Evolutionary conservation across 2,113 vertebrate species (phyloP).

Genomic region (Vombatus ursinus): DNA sequence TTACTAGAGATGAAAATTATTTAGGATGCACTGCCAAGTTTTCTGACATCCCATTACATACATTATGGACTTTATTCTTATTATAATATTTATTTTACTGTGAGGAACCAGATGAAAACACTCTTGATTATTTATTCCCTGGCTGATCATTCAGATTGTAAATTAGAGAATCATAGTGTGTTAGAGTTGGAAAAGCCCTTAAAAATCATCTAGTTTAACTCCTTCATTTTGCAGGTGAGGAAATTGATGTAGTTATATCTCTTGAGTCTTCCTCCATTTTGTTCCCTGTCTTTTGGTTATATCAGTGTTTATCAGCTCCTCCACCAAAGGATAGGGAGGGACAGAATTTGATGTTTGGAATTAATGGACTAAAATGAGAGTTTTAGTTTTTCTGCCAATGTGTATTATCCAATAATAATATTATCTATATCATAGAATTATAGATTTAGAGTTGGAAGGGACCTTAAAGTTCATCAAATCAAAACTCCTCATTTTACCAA

Average conservation of each 20-base stretch:
- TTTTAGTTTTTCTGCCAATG: not conserved
- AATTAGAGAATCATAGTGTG: not conserved
- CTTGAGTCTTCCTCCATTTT: not conserved
- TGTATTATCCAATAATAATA: not conserved
- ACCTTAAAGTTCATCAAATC: not conserved
- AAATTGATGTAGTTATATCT: not conserved
- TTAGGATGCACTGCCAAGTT: constrained; percentile 36
- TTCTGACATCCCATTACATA: not conserved
- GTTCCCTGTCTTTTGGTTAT: not conserved
- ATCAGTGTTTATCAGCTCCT: constrained; percentile 18
- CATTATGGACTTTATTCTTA: not conserved
- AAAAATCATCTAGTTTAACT: not conserved
- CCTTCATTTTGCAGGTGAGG: not conserved
- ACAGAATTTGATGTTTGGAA: not conserved
- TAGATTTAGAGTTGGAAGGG: not conserved
- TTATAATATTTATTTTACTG: not conserved
- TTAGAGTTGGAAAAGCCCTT: not conserved
- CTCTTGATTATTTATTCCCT: not conserved
- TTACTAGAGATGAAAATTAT: constrained; percentile 22
- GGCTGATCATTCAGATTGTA: not conserved
- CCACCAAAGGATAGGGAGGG: not conserved
- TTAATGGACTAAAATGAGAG: constrained; percentile 6
- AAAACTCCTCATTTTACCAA: not conserved
- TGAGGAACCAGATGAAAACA: not conserved
- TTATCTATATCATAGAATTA: not conserved